These are phyloP conservation scores for Clivina fossor DNA, from an alignment of 2,888 invertebrate genomes.

Conservation along the genomic window DNA sequence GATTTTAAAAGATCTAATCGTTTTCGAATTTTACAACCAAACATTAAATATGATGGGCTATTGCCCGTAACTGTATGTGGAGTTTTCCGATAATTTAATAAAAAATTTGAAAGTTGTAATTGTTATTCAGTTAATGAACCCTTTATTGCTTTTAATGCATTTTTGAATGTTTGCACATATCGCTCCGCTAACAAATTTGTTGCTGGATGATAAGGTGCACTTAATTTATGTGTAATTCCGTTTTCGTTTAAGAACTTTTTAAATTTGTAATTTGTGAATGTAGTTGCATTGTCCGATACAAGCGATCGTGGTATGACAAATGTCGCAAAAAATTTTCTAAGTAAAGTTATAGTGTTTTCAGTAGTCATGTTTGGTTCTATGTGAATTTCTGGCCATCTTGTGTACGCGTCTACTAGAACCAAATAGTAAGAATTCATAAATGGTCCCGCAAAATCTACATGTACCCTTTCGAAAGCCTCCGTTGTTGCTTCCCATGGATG, in stretches of 20 bases:
- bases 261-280: too few relatives aligned
- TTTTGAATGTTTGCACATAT: conserved; percentile 4
- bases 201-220: conserved; percentile 10
- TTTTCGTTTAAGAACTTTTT: conserved; percentile 2
- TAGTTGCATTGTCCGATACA: conserved; percentile 44
- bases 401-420: conserved; percentile 36
- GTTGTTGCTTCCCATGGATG: conserved; percentile 48
- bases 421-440: conserved; percentile 18
- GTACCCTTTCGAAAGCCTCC: conserved; percentile 34
- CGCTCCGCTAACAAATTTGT: too few relatives aligned
- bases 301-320: conserved; percentile 42
- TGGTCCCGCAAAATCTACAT: conserved; percentile 29
- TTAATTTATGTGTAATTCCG: conserved; percentile 1
- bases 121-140: conserved; percentile 4
- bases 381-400: conserved; percentile 40
- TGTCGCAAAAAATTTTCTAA: conserved; percentile 37
- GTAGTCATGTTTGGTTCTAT: conserved; percentile 36
- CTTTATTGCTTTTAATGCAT: conserved; percentile 4
- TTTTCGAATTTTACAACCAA: conserved; percentile 36
- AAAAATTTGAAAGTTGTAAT: conserved; percentile 7
- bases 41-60: conserved; percentile 36
- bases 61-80: conserved; percentile 35
- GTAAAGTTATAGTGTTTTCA: conserved; percentile 33
- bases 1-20: conserved; percentile 17
- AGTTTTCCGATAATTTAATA: conserved; percentile 21